Evolutionary conservation across 2,888 invertebrate genomes (phyloP).

Genomic region (Ochropacha duplaris): DNA sequence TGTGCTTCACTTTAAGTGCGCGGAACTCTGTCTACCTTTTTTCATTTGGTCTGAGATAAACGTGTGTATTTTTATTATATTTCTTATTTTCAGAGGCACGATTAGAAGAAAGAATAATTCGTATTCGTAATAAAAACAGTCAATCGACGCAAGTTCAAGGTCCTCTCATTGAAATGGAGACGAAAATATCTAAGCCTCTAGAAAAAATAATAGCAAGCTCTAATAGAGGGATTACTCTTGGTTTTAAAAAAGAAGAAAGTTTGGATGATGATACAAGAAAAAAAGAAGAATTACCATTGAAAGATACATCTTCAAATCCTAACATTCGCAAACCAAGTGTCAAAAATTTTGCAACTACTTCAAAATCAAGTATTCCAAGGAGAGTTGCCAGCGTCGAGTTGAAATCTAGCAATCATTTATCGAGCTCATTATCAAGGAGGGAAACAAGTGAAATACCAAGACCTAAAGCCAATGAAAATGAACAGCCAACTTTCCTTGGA

Average conservation of each 20-base stretch:
- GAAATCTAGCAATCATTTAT: not conserved
- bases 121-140: constrained; percentile 23
- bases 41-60: too few relatives aligned
- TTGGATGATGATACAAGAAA: constrained; percentile 17
- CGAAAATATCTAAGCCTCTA: constrained; percentile 11
- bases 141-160: constrained; percentile 45
- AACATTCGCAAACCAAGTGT: not conserved
- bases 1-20: too few relatives aligned
- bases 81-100: constrained; percentile 46
- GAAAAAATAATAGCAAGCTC: constrained; percentile 11
- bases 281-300: constrained; percentile 9
- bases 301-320: not conserved
- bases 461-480: not conserved
- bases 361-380: not conserved
- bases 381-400: not conserved
- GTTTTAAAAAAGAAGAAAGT: constrained; percentile 43
- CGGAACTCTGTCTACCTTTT: too few relatives aligned
- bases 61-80: constrained; percentile 17
- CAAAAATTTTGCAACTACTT: not conserved
- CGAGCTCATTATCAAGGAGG: not conserved
- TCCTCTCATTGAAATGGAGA: constrained; percentile 21
- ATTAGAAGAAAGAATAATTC: constrained; percentile 43
- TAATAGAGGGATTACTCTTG: constrained; percentile 35
- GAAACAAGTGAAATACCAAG: not conserved
- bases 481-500: constrained; percentile 20